Evolutionary conservation across 2,888 invertebrate species (phyloP), one percentile per base, ranked within the genome.

Genomic region (Rhamphomyia laevipes): DNA sequence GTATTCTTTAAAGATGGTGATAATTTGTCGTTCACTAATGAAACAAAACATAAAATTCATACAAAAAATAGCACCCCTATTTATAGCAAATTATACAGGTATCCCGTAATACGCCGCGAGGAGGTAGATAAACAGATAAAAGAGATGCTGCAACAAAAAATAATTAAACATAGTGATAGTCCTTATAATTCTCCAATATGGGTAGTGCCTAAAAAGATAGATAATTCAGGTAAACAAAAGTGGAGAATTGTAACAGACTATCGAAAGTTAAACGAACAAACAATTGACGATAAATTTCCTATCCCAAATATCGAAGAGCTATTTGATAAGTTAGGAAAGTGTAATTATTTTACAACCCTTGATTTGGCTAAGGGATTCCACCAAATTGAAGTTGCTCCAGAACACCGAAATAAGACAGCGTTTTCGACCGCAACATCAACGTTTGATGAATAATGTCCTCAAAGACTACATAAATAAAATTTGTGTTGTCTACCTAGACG

Each of bases 341-440:
- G 49, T 17, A 37, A 45, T 13, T 54, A 53, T 41, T 53, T 53
- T 41, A 33, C 50, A 15, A 50, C 51, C 10, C 23, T 53, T 16
- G 53, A 53, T 15, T 48, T 53, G 15, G 51, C 48, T 4, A 46
- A 56, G 38, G 52, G 49, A n/a, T 54, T 54, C 40, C 52, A 53
- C 37, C 51, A 52, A 45, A 53, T 51, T 17, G 38, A 43, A 31
- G 44, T 46, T 2, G 13, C 16, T 7, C n/a, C 42, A 12, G 43
- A 43, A 43, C 30, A 41, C 23, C 27, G 31, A 27, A n/a, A 4
- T 5, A 41, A 47, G 21, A 51, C 41, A 16, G 40, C 47, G 12
- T 40, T 40, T 40, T 40, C 17, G 10, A 40, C 17, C 10, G 7
- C 16, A 16, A 17, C 17, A 17, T 17, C 38, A 40, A 40, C 6